Conservation (phyloP, 2,888 invertebrate genomes). For the Cantharis flavilabris region DNA sequence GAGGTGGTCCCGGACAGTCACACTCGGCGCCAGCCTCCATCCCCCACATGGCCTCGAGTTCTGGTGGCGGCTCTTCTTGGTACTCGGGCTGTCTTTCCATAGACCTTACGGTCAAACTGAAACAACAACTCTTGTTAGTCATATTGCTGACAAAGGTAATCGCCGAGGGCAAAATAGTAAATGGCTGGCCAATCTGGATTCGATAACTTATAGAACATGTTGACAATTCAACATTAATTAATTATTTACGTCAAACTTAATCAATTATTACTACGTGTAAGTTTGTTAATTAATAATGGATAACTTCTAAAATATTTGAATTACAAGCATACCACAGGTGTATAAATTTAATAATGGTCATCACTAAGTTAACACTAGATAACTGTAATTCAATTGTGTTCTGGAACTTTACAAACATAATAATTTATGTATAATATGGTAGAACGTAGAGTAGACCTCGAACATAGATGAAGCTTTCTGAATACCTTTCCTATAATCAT, state of each 20-base stretch:
- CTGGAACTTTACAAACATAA: neutral
- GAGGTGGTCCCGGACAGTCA: constrained; percentile 77
- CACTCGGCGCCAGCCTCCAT: constrained; percentile 72
- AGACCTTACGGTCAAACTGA: constrained; percentile 43
- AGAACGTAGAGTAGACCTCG: neutral
- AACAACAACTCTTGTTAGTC: constrained; percentile 4
- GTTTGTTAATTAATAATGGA: neutral
- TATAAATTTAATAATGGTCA: neutral
- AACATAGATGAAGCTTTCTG: neutral
- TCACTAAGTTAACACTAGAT: neutral
- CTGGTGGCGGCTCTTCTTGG: constrained; percentile 40
- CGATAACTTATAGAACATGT: too few relatives aligned
- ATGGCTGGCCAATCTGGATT: too few relatives aligned
- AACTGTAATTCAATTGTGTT: neutral
- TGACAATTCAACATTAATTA: neutral
- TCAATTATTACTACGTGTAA: neutral
- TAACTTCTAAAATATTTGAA: neutral
- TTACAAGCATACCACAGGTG: neutral
- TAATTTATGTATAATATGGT: neutral
- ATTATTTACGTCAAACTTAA: neutral
- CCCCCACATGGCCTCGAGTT: constrained; percentile 68
- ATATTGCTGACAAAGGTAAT: neutral
- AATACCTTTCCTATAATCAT: neutral
- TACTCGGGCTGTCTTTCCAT: constrained; percentile 52
- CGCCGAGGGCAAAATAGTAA: neutral